Conservation (phyloP, 2,797 vertebrate genomes). For the Vipera latastei region DNA sequence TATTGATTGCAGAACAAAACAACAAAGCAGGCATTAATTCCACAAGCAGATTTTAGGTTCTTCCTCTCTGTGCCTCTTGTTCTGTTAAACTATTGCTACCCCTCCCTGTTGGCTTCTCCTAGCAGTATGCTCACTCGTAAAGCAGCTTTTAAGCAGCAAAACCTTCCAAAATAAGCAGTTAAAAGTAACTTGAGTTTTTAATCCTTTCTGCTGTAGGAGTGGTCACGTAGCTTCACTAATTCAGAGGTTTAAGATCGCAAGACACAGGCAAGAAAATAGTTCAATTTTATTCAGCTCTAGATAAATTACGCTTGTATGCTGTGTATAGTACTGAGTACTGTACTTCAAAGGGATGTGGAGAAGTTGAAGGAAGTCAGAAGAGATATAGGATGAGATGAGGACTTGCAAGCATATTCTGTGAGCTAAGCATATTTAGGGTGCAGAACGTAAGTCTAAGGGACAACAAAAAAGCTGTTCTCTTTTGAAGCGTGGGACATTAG, state of each 20-base stretch:
- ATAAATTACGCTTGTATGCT: not conserved
- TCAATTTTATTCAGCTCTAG: not conserved
- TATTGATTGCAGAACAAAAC: not conserved
- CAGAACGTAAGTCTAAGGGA: not conserved
- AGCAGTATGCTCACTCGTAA: not conserved
- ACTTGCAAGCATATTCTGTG: not conserved
- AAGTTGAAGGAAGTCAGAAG: not conserved
- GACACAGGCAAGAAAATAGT: not conserved
- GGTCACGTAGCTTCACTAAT: not conserved
- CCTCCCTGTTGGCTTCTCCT: not conserved
- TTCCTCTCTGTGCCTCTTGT: not conserved
- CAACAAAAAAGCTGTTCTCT: not conserved
- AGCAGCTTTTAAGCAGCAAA: not conserved
- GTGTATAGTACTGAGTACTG: not conserved
- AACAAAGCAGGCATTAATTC: not conserved
- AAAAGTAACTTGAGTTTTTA: not conserved
- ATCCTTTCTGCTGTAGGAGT: not conserved
- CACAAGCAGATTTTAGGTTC: not conserved
- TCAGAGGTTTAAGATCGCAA: not conserved
- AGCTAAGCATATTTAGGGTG: not conserved
- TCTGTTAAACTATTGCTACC: not conserved
- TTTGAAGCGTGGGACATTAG: not conserved
- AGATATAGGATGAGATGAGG: not conserved
- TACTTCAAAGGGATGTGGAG: not conserved
- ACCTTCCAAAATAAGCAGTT: not conserved